These are phyloP conservation scores for Heterotilapia buettikoferi DNA, from an alignment of 2,113 vertebrate species.

Conservation along the genomic window DNA sequence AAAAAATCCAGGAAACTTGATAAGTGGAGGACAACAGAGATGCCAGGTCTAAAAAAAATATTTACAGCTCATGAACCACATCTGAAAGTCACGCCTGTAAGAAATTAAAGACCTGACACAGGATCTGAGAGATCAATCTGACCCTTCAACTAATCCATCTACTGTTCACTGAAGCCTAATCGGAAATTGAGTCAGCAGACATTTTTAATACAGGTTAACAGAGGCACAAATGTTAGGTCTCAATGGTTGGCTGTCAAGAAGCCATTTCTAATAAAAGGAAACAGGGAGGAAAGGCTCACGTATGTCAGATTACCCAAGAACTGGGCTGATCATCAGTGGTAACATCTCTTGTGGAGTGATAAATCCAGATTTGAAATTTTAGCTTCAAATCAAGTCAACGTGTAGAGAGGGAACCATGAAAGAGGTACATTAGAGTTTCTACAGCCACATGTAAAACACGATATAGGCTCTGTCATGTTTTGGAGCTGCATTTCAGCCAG, in stretches of 20 bases:
- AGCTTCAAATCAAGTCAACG: neutral
- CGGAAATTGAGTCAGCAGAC: neutral
- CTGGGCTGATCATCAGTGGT: neutral
- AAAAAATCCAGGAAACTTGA: neutral
- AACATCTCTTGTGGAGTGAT: neutral
- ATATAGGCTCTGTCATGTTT: neutral
- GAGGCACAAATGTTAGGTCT: neutral
- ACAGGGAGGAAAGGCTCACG: neutral
- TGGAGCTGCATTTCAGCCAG: neutral
- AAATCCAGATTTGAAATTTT: neutral
- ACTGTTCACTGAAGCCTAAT: neutral
- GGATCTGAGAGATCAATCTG: neutral
- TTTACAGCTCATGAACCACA: neutral
- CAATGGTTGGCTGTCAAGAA: neutral
- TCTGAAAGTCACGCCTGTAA: neutral
- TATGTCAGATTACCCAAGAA: neutral
- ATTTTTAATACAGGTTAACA: neutral
- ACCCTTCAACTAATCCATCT: neutral
- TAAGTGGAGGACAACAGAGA: neutral
- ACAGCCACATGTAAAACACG: neutral
- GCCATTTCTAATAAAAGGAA: neutral
- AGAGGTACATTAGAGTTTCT: neutral
- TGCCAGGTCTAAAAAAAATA: neutral
- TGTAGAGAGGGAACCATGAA: neutral
- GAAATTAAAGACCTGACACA: neutral